Evolutionary conservation across 2,888 invertebrate species (phyloP).

Genomic region (Trachelus stipa): DNA sequence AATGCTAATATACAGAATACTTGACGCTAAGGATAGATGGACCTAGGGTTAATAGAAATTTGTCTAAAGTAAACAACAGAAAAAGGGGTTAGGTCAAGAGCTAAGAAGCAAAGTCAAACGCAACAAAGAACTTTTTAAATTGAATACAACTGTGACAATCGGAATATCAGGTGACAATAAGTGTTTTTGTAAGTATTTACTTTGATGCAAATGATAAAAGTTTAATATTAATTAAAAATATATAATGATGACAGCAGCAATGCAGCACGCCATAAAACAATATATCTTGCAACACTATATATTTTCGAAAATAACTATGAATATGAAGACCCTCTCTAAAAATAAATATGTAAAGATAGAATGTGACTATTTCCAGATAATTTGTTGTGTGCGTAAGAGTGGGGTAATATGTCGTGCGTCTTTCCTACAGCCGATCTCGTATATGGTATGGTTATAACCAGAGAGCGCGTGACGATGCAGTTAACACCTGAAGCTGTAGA

Average conservation of each 20-base stretch:
- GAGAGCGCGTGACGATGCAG: not conserved
- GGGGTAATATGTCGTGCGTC: not conserved
- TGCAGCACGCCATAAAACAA: not conserved
- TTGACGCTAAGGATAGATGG: not conserved
- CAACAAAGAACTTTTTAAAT: not conserved
- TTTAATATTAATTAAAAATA: not conserved
- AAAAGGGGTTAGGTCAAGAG: slow-evolving; percentile 8
- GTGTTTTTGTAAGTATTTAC: not conserved
- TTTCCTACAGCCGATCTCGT: not conserved
- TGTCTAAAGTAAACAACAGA: slow-evolving; percentile 6
- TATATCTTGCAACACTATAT: not conserved
- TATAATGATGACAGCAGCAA: not conserved
- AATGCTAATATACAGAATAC: not conserved
- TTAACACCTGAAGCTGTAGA: not conserved
- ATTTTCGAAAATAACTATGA: not conserved
- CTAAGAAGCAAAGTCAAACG: not conserved
- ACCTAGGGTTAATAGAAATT: not conserved
- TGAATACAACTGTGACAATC: not conserved
- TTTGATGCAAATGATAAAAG: not conserved
- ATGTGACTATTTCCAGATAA: not conserved
- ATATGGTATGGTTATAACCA: not conserved
- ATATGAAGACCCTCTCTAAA: not conserved
- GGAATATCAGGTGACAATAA: not conserved
- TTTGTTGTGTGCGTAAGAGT: not conserved
- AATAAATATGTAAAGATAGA: not conserved